These are phyloP conservation scores for Trogon surrucura DNA, from an alignment of 2,113 vertebrate genomes.

Conservation along the genomic window DNA sequence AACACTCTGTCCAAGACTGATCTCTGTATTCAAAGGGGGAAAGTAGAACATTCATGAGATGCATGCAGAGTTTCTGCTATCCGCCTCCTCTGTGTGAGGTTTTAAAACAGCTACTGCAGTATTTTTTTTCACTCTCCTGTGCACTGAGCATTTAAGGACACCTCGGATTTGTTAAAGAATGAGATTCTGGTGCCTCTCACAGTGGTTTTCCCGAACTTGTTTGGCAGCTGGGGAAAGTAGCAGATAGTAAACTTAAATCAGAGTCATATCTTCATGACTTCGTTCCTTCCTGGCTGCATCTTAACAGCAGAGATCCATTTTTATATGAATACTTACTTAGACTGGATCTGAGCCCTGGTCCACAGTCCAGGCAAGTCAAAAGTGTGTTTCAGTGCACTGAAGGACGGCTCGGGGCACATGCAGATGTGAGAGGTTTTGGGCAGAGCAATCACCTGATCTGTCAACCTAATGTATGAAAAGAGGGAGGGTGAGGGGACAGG, in stretches of 20 bases:
- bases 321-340: background rate
- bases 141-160: constrained; percentile 69
- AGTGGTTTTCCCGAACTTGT: constrained; percentile 70
- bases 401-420: background rate
- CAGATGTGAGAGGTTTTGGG: background rate
- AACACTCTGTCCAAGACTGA: constrained; percentile 83
- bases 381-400: background rate
- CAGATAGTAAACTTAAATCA: constrained; percentile 74
- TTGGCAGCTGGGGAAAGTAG: constrained; percentile 56
- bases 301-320: constrained; percentile 32
- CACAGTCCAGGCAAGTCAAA: background rate
- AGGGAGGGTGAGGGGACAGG: too few relatives aligned
- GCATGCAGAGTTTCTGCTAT: constrained; percentile 89
- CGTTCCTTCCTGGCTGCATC: background rate
- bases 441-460: background rate
- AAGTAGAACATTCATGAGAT: constrained; percentile 94
- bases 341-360: background rate
- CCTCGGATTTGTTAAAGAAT: constrained; percentile 62
- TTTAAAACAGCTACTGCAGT: constrained; percentile 59
- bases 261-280: background rate
- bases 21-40: constrained; percentile 90
- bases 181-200: constrained; percentile 53
- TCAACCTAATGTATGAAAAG: background rate
- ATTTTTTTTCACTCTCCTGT: constrained; percentile 33
- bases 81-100: constrained; percentile 67